Evolutionary conservation across 2,888 invertebrate species (phyloP), one percentile per base, ranked within the genome.

Genomic region (Sarcophaga carnaria): DNA sequence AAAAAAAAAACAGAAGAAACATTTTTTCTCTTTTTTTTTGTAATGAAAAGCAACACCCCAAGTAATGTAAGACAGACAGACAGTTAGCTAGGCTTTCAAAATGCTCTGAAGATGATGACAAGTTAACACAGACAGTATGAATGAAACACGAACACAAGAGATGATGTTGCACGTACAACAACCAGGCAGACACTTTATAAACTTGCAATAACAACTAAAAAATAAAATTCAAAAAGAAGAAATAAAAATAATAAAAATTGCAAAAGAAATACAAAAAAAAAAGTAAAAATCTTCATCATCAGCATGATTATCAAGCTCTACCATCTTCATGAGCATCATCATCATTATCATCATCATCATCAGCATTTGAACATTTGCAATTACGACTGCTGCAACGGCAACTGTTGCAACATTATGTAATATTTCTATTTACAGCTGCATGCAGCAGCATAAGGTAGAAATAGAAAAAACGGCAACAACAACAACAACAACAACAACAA

Each of bases 231-330:
- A 49, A 49, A 27, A 75, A 59, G 54, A 14, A 74, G 17, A 60
- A 72, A n/a, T 27, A 78, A 67, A 64, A 22, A 60, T 60, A 14
- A 54, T 71, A 77, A 77, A 66, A 49, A 5, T 8, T 47, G 11
- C 17, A 77, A 80, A 80, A 80, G 37, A 22, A 49, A 37, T 27
- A 71, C 20, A 66, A 59, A 60, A 72, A 64, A 60, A 60, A 27
- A 82, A 87, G 79, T 84, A 71, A 87, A 87, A 87, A 83, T 37
- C 37, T 37, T 87, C 66, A 75, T 75, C 74, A 75, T 82, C 75
- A 71, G 25, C 67, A 60, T 37, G 69, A 80, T 27, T 25, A 64
- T 66, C 64, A 77, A 75, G 10, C 45, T 67, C 45, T 62, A 12
- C 3, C 20, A 72, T 60, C 71, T 79, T 60, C 74, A 78, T 66